Base-by-base conservation (phyloP, 1,140 invertebrate genomes). In the Drosophila nigrodunni region DNA sequence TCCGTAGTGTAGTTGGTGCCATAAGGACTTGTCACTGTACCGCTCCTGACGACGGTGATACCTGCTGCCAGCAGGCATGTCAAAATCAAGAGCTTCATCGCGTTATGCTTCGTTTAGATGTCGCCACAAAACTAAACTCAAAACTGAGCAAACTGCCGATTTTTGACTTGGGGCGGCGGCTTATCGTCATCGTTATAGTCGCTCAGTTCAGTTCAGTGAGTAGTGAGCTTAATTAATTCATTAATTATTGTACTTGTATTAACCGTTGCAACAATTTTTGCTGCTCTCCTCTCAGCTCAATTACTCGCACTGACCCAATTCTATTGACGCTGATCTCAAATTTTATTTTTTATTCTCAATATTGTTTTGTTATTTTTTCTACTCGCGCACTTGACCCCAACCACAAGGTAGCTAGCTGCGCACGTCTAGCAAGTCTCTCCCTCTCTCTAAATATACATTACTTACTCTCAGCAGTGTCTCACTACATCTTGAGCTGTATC, bases 1-100 rank as follows among this genome's bases (percentile, higher is more conserved):
- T 90, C 90, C 25, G 30, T 79, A n/a, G 81, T 89, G 30, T 92
- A 92, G 68, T 92, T 86, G 64, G 77, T 62, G 47, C 67, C 67
- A 15, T 54, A 64, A 72, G 86, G 78, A 79, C 65, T 37, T 3
- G 74, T 7, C 1, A 52, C 41, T 18, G 15, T 0, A 34, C 47
- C 21, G 43, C 25, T 43, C 3, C 43, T 44, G 50, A 13, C 44
- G 10, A 55, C 21, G 7, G 61, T 41, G 30, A 49, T 62, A 54
- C 44, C 64, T 69, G 62, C 64, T 69, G 62, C 64, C 68, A 80
- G 35, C 30, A 79, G 59, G 60, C 71, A 67, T 37, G 68, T 41
- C 34, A 43, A 3, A 34, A 9, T 34, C 54, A 21, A 10, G 30
- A 68, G 25, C 50, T 21, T 9, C 61, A 65, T 43, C 35, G 11